Evolutionary conservation across 2,113 vertebrate genomes (phyloP).

Genomic region (Formicarius rufipectus): DNA sequence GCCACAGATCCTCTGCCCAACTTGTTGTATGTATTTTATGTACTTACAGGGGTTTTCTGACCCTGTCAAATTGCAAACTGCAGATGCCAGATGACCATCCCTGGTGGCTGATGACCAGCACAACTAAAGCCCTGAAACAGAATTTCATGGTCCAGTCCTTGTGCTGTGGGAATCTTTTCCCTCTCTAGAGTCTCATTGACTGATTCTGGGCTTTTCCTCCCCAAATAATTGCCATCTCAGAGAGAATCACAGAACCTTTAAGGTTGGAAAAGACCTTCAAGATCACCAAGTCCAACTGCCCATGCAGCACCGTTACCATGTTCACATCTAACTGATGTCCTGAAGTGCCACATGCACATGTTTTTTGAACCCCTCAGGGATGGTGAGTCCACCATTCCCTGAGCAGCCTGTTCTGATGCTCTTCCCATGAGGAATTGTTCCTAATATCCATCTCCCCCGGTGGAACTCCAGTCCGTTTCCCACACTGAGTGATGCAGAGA

Average conservation of each 20-base stretch:
- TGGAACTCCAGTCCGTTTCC: background rate
- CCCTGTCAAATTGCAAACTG: background rate
- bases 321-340: accelerated
- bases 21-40: background rate
- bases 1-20: background rate
- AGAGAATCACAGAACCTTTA: accelerated
- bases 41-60: background rate
- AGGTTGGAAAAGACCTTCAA: background rate
- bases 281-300: background rate
- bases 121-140: background rate
- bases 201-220: background rate
- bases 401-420: background rate
- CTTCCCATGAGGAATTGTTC: accelerated
- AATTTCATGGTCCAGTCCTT: background rate
- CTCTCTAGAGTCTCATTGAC: background rate
- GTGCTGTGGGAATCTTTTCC: background rate
- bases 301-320: background rate
- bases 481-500: accelerated
- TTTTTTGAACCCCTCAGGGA: background rate
- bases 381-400: background rate
- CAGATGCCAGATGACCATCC: background rate
- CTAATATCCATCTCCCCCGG: too few species aligned
- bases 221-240: background rate
- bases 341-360: accelerated
- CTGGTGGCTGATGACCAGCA: background rate